Evolutionary conservation across 2,888 invertebrate species (phyloP).

Genomic region (Pegoplata infirma): DNA sequence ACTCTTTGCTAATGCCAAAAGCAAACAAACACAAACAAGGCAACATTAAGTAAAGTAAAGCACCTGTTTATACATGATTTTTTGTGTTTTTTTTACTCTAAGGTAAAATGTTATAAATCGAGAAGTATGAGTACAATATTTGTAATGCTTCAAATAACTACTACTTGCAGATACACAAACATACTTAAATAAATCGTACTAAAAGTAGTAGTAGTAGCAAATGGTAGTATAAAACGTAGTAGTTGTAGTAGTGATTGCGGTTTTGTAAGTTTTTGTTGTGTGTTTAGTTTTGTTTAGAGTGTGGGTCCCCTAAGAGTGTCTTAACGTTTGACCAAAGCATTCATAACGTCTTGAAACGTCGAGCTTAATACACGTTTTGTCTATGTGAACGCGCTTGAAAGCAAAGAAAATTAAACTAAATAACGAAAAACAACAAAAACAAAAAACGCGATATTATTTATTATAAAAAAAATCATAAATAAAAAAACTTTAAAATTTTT

Average conservation of each 20-base stretch:
- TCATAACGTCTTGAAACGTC: slow-evolving; percentile 74
- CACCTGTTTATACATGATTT: slow-evolving; percentile 57
- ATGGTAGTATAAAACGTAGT: neutral
- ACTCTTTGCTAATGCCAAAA: slow-evolving; percentile 60
- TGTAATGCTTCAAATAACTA: no score
- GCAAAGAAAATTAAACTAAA: slow-evolving; percentile 14
- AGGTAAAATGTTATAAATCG: neutral
- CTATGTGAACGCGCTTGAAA: slow-evolving; percentile 53
- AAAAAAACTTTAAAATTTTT: neutral
- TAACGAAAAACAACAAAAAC: slow-evolving; percentile 13
- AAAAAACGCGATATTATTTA: neutral
- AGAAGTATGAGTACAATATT: no score
- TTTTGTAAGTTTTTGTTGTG: slow-evolving; percentile 50
- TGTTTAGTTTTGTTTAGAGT: slow-evolving; percentile 16
- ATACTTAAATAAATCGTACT: no score
- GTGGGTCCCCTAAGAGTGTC: slow-evolving; percentile 47
- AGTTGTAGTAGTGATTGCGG: slow-evolving; percentile 31
- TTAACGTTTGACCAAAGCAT: slow-evolving; percentile 50
- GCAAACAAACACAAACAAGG: neutral
- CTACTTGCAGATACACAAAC: no score
- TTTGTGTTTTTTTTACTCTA: slow-evolving; percentile 51
- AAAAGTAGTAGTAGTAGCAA: neutral
- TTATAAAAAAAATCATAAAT: neutral
- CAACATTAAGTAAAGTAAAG: neutral
- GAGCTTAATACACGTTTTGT: slow-evolving; percentile 71